These are phyloP conservation scores for Teinopalpus imperialis DNA, from an alignment of 2,888 invertebrate genomes.

Conservation along the genomic window DNA sequence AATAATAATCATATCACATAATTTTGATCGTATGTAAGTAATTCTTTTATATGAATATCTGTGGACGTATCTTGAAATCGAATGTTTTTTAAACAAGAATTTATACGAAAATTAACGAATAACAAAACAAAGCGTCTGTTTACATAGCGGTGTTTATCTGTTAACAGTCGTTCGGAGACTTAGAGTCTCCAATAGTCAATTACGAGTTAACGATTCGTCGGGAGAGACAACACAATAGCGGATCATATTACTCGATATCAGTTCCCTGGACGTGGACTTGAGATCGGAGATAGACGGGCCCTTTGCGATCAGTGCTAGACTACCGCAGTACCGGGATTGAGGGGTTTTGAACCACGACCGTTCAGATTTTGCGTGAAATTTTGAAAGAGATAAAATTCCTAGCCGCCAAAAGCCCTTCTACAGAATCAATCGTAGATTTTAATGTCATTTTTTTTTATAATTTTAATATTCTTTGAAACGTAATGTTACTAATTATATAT, in stretches of 20 bases:
- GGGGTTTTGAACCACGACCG: constrained; percentile 11
- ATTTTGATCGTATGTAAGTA: no score
- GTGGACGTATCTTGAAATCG: no score
- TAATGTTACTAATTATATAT: no score
- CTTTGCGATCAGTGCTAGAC: constrained; percentile 14
- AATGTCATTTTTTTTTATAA: no score
- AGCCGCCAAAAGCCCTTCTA: no score
- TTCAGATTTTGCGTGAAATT: not conserved
- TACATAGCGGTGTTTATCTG: constrained; percentile 24
- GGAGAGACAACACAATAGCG: constrained; percentile 66
- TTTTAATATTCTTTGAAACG: no score
- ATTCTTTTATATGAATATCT: no score
- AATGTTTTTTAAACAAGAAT: no score
- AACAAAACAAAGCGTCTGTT: constrained; percentile 21
- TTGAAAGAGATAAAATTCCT: not conserved
- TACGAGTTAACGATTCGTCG: constrained; percentile 44
- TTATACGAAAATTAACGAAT: not conserved
- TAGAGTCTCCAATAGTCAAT: constrained; percentile 51
- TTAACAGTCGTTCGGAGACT: constrained; percentile 23
- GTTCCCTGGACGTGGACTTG: constrained; percentile 39
- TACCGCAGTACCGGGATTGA: constrained; percentile 1
- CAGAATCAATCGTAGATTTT: no score
- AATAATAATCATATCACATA: no score
- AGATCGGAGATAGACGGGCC: constrained; percentile 47
- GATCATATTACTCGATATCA: constrained; percentile 61